phyloP scores from a whole-genome alignment of 1,140 invertebrate species.

The Bilobella aurantiaca region DNA sequence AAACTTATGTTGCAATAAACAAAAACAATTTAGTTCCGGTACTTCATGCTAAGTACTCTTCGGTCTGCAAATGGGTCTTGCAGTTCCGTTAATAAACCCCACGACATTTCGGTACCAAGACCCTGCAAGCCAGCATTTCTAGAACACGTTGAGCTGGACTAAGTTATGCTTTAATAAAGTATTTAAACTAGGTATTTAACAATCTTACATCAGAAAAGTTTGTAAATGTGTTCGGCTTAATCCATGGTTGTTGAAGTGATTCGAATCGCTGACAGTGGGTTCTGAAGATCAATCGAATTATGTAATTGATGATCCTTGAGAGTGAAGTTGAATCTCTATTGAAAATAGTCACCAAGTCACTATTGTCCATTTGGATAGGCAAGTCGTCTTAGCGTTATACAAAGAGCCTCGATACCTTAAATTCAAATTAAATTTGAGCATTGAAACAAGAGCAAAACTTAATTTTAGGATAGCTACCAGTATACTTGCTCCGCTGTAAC shows the following conservation, averaged over 20 bases:
- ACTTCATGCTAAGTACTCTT: neutral
- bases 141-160: neutral
- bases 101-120: neutral
- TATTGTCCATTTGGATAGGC: neutral
- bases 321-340: neutral
- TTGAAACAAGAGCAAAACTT: neutral
- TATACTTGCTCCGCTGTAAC: neutral
- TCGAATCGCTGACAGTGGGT: neutral
- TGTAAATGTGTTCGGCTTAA: neutral
- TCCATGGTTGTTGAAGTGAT: neutral
- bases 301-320: neutral
- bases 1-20: neutral
- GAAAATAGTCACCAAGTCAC: neutral
- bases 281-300: neutral
- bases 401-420: neutral
- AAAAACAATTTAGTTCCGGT: neutral
- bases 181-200: neutral
- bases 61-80: neutral
- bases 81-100: neutral
- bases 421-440: neutral
- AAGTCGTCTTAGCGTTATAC: neutral
- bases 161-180: neutral
- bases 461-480: neutral
- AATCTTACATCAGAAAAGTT: neutral
- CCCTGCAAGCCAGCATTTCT: neutral